Base-by-base conservation (phyloP, 2,888 invertebrate genomes). In the Zeuzera pyrina region DNA sequence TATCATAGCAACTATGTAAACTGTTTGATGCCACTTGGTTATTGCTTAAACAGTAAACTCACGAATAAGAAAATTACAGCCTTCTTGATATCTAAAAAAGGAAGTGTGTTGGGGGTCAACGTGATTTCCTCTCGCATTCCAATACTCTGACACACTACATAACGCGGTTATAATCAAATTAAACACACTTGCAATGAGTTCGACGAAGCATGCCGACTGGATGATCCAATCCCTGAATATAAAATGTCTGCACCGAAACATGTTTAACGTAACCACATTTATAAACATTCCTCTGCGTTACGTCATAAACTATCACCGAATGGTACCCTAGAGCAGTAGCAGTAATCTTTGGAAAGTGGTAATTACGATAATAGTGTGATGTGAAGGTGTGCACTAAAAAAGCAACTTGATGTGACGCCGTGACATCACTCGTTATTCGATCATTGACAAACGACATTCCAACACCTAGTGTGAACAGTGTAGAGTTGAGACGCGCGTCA, bases 381-480 rank as follows among this genome's bases (percentile, higher is more conserved):
- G 58, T 19, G 19, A 19, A 19, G 8, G 57, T 63, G 60, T 53
- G 55, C 49, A 43, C 43, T 45, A 19, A 8, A 19, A 19, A 22
- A 22, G 48, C 54, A 49, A 53, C 55, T 57, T 67, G 68, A 69
- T 66, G 63, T 60, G 60, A 58, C 53, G 52, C 46, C 42, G 55
- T 79, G 73, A 79, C 79, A 79, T 81, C 77, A 76, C 54, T 47
- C 59, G 61, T 60, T 61, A 71, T 74, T 69, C 68, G 73, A 79
- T 73, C 77, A 77, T 76, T 78, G 77, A 77, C 78, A 78, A 79
- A 78, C 79, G 72, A 74, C 79, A 81, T 81, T 81, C 79, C 78
- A 66, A 50, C 62, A 67, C 57, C 57, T 62, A 71, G 70, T 69
- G 74, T 67, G 69, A 72, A 70, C 68, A 55, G 62, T 59, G 61